These are phyloP conservation scores for Ataeniobius toweri DNA, from an alignment of 2,797 vertebrate genomes.

Conservation along the genomic window DNA sequence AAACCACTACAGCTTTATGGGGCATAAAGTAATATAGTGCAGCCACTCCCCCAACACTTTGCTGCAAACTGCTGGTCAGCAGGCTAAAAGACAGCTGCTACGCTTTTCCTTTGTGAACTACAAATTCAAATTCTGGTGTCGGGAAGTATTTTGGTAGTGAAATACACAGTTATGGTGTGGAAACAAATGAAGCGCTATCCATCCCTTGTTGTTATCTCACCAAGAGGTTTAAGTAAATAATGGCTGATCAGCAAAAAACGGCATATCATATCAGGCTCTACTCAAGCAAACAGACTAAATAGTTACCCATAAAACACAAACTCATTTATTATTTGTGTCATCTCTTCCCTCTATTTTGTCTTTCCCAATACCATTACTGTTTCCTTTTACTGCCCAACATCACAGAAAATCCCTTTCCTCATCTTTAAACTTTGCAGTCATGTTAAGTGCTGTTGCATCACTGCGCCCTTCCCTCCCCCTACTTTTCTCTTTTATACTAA, in stretches of 20 bases:
- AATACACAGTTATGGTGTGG: neutral
- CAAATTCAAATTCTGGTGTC: neutral
- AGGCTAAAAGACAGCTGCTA: neutral
- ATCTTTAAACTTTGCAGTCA: slow-evolving; percentile 46
- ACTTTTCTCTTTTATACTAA: slow-evolving; percentile 28
- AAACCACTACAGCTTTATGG: neutral
- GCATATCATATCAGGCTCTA: neutral
- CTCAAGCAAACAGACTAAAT: neutral
- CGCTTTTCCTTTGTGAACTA: neutral
- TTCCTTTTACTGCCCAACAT: slow-evolving; percentile 15
- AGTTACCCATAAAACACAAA: neutral
- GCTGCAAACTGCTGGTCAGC: neutral
- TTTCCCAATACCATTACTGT: neutral
- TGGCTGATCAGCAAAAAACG: neutral
- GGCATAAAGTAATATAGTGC: neutral
- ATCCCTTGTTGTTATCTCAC: neutral
- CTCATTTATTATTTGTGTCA: neutral
- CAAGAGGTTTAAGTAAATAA: neutral
- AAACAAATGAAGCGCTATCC: neutral
- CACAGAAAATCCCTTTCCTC: slow-evolving; percentile 16
- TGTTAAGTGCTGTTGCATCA: slow-evolving; percentile 51
- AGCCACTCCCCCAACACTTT: neutral
- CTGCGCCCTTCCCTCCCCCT: neutral
- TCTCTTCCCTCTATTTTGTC: neutral
- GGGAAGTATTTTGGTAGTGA: neutral